phyloP scores from a whole-genome alignment of 2,888 invertebrate species.

The Beris morrisii region DNA sequence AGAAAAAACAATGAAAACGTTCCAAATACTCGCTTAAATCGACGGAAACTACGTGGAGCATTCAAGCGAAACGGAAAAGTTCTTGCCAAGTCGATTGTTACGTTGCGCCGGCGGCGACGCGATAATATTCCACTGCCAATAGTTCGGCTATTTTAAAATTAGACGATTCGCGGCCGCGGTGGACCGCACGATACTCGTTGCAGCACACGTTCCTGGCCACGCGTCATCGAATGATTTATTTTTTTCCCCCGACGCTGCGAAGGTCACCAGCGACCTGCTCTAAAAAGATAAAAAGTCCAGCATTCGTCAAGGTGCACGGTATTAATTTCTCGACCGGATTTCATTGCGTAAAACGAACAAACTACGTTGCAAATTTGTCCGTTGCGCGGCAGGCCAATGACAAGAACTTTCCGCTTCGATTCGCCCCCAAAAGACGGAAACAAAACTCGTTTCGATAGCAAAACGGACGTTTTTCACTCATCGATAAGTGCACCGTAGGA shows the following conservation, averaged over 20 bases:
- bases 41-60: not conserved
- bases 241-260: not conserved
- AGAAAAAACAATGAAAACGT: not conserved
- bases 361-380: not conserved
- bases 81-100: not conserved
- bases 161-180: not conserved
- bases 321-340: not conserved
- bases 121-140: constrained; percentile 8
- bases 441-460: too few species aligned
- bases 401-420: not conserved
- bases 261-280: not conserved
- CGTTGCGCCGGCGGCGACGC: not conserved
- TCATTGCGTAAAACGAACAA: not conserved
- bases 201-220: not conserved
- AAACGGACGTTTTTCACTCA: too few species aligned
- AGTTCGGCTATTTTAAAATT: constrained; percentile 5
- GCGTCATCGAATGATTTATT: not conserved
- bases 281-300: constrained; percentile 7
- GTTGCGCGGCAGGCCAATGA: not conserved
- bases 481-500: too few species aligned
- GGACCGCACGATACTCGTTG: not conserved
- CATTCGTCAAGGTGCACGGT: not conserved
- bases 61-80: not conserved
- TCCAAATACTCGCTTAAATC: not conserved
- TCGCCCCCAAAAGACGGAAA: not conserved